Evolutionary conservation across 1,140 invertebrate genomes (phyloP).

Genomic region (Drosophila yakuba): DNA sequence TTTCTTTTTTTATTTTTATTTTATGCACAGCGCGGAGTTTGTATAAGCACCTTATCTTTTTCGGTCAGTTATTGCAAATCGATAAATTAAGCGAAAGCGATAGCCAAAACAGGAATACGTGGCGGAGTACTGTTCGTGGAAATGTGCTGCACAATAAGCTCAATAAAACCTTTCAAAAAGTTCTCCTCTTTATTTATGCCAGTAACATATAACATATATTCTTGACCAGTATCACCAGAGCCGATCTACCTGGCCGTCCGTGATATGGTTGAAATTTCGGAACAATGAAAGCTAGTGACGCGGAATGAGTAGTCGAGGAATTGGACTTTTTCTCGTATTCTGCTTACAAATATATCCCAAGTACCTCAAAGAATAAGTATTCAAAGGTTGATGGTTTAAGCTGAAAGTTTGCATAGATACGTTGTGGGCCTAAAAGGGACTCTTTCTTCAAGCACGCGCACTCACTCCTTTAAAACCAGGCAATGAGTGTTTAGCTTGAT

Average conservation of each 20-base stretch:
- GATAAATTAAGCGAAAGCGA: slow-evolving; percentile 47
- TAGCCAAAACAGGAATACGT: slow-evolving; percentile 18
- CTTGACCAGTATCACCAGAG: too few relatives aligned
- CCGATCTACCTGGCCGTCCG: too few relatives aligned
- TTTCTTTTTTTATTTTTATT: slow-evolving; percentile 7
- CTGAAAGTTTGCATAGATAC: neutral
- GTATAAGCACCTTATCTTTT: slow-evolving; percentile 34
- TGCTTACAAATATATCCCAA: slow-evolving; percentile 7
- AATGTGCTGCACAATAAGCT: slow-evolving; percentile 40
- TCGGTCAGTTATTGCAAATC: slow-evolving; percentile 48
- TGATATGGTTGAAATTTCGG: too few relatives aligned
- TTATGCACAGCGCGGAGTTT: slow-evolving; percentile 53
- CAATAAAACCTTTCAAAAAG: slow-evolving; percentile 17
- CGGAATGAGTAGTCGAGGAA: too few relatives aligned
- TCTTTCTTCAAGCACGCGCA: too few relatives aligned
- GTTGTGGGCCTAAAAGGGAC: neutral
- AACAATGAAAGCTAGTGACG: too few relatives aligned
- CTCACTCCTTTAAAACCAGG: too few relatives aligned
- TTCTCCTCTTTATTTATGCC: too few relatives aligned
- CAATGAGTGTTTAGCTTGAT: neutral
- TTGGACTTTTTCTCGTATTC: neutral
- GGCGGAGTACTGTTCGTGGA: slow-evolving; percentile 50
- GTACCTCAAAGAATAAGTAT: slow-evolving; percentile 10
- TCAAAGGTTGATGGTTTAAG: slow-evolving; percentile 3
- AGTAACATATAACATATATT: too few relatives aligned